phyloP scores from a whole-genome alignment of 2,113 vertebrate species.

The Ranitomeya imitator region DNA sequence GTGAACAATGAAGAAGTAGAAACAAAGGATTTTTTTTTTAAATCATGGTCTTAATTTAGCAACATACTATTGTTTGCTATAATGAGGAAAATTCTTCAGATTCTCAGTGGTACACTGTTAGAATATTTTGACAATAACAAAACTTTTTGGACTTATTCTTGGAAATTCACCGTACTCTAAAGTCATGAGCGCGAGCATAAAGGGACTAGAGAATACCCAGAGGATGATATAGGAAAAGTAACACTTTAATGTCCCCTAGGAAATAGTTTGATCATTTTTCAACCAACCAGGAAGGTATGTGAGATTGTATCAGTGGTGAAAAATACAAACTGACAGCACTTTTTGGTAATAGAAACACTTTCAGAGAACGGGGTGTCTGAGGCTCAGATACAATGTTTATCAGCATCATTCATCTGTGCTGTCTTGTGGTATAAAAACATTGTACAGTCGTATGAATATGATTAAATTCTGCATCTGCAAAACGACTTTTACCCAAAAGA shows the following conservation, averaged over 20 bases:
- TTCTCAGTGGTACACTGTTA: not conserved
- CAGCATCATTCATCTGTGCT: slow-evolving; percentile 56
- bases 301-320: slow-evolving; percentile 51
- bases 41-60: not conserved
- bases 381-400: slow-evolving; percentile 54
- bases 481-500: slow-evolving; percentile 47
- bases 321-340: slow-evolving; percentile 55
- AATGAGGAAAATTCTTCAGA: not conserved
- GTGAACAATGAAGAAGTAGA: not conserved
- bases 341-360: slow-evolving; percentile 55
- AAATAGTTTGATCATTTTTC: slow-evolving; percentile 39
- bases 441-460: slow-evolving; percentile 56
- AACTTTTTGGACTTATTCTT: not conserved
- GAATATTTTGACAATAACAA: not conserved
- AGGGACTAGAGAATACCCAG: not conserved
- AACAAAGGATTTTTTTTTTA: not conserved
- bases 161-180: not conserved
- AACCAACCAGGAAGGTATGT: slow-evolving; percentile 21
- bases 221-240: not conserved
- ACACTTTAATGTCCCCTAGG: slow-evolving; percentile 31
- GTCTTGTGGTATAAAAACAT: slow-evolving; percentile 54
- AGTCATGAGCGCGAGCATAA: not conserved
- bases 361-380: slow-evolving; percentile 31
- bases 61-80: not conserved
- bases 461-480: slow-evolving; percentile 54